Base-by-base conservation (phyloP, 2,797 vertebrate genomes). In the Natrix natrix region DNA sequence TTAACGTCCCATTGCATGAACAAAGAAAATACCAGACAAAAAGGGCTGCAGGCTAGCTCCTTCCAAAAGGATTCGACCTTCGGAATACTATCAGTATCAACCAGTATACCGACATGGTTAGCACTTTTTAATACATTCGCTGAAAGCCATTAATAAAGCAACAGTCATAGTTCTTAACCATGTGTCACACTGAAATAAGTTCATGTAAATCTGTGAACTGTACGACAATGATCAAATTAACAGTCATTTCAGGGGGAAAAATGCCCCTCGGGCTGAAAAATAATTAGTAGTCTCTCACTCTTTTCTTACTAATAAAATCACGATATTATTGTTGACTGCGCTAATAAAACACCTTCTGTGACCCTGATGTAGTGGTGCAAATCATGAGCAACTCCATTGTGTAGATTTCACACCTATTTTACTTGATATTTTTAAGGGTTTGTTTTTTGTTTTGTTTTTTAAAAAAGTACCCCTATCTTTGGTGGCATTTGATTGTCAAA, bases 201-300 rank as follows among this genome's bases (percentile, higher is more conserved):
- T 98, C 97, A 97, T 97, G 98, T 98, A 98, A 97, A 98, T 98
- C 97, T 98, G 98, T 97, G 97, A 98, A 98, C 97, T 97, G 97
- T 97, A 97, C 95, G 54, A 97, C 97, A 98, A 98, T 97, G 97
- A 98, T 98, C 98, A 98, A 98, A 98, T 98, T 98, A 98, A 97
- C 97, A 98, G 97, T 97, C 97, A 95, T 98, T 98, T 98, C 97
- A 97, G 96, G 87, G 59, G 61, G 87, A 91, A 95, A 97, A 98
- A 97, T 97, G 96, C 96, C 97, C 98, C 97, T 98, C 96, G 94
- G 97, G 97, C 97, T 97, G 96, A 98, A 98, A 98, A 98, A 97
- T 98, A 98, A 98, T 98, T 98, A 98, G 97, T 97, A 97, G 97
- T 97, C 97, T 98, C 97, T 98, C 97, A 97, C 97, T 97, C 95